These are phyloP conservation scores for Pogoniulus pusillus DNA, from an alignment of 2,797 vertebrate genomes.

Conservation along the genomic window DNA sequence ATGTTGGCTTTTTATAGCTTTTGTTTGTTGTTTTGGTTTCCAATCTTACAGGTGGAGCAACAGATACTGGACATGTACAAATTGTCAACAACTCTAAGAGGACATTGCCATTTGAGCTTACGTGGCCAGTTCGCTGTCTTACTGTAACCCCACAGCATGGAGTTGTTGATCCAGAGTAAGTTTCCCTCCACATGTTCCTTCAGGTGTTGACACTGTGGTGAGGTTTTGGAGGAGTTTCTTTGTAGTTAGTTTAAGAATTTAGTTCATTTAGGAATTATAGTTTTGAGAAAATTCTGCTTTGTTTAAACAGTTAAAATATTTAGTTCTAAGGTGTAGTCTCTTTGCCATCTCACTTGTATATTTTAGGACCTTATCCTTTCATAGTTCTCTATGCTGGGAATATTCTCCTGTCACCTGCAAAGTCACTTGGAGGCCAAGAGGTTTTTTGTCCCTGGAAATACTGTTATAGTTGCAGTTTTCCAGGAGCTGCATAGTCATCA, in stretches of 20 bases:
- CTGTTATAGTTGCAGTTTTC: neutral
- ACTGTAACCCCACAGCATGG: conserved; percentile 95
- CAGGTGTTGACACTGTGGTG: neutral
- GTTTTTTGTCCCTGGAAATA: neutral
- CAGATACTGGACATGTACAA: conserved; percentile 80
- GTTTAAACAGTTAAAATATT: neutral
- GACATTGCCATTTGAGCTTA: conserved; percentile 89
- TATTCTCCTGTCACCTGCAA: neutral
- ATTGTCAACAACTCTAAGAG: conserved; percentile 83
- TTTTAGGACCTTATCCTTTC: neutral
- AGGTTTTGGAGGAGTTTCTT: neutral
- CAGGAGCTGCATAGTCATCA: neutral
- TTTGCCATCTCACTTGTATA: neutral
- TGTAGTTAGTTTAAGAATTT: neutral
- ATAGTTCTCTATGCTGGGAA: neutral
- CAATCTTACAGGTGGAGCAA: conserved; percentile 75
- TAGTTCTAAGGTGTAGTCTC: neutral
- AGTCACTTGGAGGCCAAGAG: neutral
- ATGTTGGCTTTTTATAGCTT: neutral
- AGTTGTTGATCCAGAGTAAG: conserved; percentile 87
- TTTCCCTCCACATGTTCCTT: neutral
- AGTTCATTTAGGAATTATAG: neutral
- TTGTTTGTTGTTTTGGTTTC: neutral
- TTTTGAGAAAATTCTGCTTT: neutral
- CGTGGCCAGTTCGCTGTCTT: conserved; percentile 96